Evolutionary conservation across 2,797 vertebrate species (phyloP).

Genomic region (Typhlichthys eigenmanni): DNA sequence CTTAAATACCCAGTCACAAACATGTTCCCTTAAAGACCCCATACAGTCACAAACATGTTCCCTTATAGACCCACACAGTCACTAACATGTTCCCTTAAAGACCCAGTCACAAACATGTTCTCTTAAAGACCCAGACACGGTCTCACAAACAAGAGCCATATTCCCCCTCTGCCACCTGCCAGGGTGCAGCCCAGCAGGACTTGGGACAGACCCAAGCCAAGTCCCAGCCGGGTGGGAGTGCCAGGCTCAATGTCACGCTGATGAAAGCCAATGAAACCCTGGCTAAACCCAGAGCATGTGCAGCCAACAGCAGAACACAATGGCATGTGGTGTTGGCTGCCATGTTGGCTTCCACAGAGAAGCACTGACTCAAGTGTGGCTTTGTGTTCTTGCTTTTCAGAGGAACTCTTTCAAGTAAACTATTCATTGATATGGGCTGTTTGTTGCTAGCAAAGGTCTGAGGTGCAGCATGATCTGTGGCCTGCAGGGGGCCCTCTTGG

Average conservation of each 20-base stretch:
- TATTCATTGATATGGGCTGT: no score
- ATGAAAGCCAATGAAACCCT: conserved; percentile 68
- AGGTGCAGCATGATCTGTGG: no score
- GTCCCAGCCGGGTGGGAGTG: conserved; percentile 55
- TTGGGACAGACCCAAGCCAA: conserved; percentile 38
- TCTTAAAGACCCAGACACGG: no score
- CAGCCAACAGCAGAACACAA: conserved; percentile 55
- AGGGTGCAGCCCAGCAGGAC: conserved; percentile 47
- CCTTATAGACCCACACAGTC: no score
- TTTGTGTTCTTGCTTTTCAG: conserved; percentile 2
- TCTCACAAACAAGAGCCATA: no score
- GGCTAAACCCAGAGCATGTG: conserved; percentile 49
- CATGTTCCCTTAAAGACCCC: no score
- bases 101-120: no score
- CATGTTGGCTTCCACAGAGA: conserved; percentile 27
- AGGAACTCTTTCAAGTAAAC: no score
- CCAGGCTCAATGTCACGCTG: conserved; percentile 61
- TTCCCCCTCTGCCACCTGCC: conserved; percentile 19
- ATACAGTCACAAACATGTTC: conserved; percentile 83
- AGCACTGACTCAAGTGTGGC: conserved; percentile 26
- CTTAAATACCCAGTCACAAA: conserved; percentile 61
- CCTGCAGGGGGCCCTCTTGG: background rate
- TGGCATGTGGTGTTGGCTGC: conserved; percentile 34
- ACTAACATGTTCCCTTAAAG: conserved; percentile 91
- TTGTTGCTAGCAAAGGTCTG: no score